Evolutionary conservation across 2,888 invertebrate species (phyloP).

Genomic region (Proisotoma minuta): DNA sequence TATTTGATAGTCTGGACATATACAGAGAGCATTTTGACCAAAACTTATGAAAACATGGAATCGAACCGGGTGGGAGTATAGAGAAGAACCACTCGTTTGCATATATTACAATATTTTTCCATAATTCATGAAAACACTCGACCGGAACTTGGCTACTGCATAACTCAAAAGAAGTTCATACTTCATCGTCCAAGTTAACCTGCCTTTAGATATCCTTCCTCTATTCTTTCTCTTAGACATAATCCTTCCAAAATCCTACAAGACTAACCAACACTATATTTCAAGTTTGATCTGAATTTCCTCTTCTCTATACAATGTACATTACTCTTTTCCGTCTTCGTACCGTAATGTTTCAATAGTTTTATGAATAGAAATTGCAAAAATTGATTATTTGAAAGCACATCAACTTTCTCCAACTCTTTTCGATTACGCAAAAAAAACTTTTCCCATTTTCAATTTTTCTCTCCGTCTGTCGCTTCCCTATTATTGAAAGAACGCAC

Average conservation of each 20-base stretch:
- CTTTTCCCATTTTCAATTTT: constrained; percentile 5
- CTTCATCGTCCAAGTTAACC: not conserved
- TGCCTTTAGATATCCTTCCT: not conserved
- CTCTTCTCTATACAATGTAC: not conserved
- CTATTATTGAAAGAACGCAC: no score
- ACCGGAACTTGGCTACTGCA: not conserved
- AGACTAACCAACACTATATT: not conserved
- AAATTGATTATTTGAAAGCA: constrained; percentile 10
- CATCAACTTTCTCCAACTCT: constrained; percentile 5
- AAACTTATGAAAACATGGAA: not conserved
- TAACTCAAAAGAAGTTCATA: constrained; percentile 2
- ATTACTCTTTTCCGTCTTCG: no score
- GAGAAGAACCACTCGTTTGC: constrained; percentile 1
- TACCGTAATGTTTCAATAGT: constrained; percentile 7
- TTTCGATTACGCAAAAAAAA: constrained; percentile 1
- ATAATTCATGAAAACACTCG: constrained; percentile 11
- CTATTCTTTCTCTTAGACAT: not conserved
- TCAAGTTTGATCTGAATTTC: constrained; percentile 1
- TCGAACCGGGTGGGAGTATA: not conserved
- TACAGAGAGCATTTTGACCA: not conserved
- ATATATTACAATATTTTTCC: constrained; percentile 17
- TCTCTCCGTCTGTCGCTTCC: not conserved
- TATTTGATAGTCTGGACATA: not conserved
- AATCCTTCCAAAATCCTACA: not conserved
- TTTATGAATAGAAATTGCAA: constrained; percentile 6